Evolutionary conservation across 2,888 invertebrate species (phyloP).

Genomic region (Catotricha subobsoleta): DNA sequence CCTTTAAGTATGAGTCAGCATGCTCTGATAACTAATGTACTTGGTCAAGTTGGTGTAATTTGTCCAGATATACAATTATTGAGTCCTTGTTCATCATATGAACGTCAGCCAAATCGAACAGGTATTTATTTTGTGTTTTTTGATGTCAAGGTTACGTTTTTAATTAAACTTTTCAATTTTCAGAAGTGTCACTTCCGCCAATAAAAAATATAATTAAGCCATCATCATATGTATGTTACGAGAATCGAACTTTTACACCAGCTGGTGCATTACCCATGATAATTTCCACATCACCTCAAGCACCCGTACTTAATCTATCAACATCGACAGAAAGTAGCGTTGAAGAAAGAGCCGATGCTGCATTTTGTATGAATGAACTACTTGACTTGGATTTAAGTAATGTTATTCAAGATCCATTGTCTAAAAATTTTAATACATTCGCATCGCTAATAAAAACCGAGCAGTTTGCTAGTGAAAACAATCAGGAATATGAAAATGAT

Average conservation of each 20-base stretch:
- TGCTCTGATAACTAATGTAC: slow-evolving; percentile 9
- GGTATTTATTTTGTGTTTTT: not conserved
- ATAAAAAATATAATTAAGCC: slow-evolving; percentile 10
- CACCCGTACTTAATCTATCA: not conserved
- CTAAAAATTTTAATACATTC: not conserved
- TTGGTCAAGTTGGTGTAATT: slow-evolving; percentile 4
- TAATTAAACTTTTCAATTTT: not conserved
- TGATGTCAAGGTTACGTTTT: not conserved
- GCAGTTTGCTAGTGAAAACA: not conserved
- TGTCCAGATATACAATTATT: not conserved
- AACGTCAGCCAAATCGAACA: slow-evolving; percentile 1
- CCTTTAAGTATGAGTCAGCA: slow-evolving; percentile 7
- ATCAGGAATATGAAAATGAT: not conserved
- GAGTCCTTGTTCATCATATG: not conserved
- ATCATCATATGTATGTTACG: slow-evolving; percentile 4
- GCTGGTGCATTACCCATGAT: not conserved
- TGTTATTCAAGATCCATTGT: not conserved
- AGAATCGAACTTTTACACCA: not conserved
- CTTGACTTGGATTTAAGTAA: not conserved
- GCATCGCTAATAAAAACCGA: not conserved
- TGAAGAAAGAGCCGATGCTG: not conserved
- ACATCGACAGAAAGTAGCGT: too few relatives aligned
- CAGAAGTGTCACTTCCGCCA: slow-evolving; percentile 10
- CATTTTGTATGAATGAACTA: not conserved
- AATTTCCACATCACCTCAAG: not conserved